phyloP scores from a whole-genome alignment of 2,888 invertebrate genomes.

The Microdon myrmicae region DNA sequence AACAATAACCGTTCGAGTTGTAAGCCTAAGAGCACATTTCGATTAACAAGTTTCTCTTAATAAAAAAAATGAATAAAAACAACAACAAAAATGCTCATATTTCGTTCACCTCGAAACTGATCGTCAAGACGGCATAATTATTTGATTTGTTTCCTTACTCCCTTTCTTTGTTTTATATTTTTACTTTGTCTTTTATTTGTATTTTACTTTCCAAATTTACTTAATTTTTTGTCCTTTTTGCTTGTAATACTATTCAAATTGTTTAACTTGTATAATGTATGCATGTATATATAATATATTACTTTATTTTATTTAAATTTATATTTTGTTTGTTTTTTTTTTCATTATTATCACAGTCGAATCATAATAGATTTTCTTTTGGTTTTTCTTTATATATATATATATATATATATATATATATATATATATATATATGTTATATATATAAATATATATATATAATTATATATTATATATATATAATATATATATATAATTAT shows the following conservation, averaged over 20 bases:
- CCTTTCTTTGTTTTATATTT: constrained; percentile 11
- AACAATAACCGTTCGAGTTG: constrained; percentile 37
- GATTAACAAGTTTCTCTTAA: constrained; percentile 30
- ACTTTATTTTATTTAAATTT: constrained; percentile 39
- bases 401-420: constrained; percentile 14
- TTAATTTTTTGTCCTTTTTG: constrained; percentile 28
- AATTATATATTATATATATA: constrained; percentile 1
- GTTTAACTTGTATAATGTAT: constrained; percentile 48
- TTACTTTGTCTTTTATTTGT: constrained; percentile 50
- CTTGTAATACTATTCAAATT: constrained; percentile 50
- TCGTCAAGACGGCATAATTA: constrained; percentile 57
- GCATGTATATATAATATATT: constrained; percentile 46
- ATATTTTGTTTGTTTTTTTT: constrained; percentile 52
- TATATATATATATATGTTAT: constrained; percentile 21
- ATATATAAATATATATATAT: constrained; percentile 5
- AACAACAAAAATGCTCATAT: constrained; percentile 42
- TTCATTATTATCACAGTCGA: constrained; percentile 67
- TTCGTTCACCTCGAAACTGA: constrained; percentile 53
- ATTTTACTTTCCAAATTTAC: constrained; percentile 41
- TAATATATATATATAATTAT: constrained; percentile 6
- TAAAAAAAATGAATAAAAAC: constrained; percentile 13
- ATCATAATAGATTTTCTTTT: constrained; percentile 66
- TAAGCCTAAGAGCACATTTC: constrained; percentile 52
- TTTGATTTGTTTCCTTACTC: constrained; percentile 35
- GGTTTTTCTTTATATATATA: constrained; percentile 54